Evolutionary conservation across 2,797 vertebrate genomes (phyloP).

Genomic region (Margarornis squamiger): DNA sequence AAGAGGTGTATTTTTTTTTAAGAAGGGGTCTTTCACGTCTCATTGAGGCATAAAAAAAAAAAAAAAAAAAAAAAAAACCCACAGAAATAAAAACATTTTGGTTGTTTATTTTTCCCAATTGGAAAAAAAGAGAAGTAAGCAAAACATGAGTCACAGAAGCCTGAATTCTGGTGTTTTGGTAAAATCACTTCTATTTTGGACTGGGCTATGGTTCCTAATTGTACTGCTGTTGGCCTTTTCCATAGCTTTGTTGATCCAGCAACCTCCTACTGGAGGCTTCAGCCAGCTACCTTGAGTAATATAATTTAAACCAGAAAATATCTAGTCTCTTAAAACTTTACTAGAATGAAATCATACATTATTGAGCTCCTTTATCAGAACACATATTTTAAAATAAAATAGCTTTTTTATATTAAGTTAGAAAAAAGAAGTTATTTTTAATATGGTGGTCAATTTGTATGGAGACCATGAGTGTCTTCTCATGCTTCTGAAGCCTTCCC

Average conservation of each 20-base stretch:
- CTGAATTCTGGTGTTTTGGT: not conserved
- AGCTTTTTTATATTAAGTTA: not conserved
- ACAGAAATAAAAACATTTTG: not conserved
- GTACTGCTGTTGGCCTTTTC: not conserved
- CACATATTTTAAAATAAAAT: not conserved
- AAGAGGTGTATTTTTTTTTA: not conserved
- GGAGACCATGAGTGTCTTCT: not conserved
- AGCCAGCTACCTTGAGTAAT: not conserved
- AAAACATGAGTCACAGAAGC: not conserved
- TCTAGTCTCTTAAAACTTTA: not conserved
- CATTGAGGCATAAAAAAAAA: not conserved
- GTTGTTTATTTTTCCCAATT: not conserved
- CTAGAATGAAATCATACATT: not conserved
- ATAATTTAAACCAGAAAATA: slow-evolving; percentile 1
- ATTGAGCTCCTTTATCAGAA: slow-evolving; percentile 26
- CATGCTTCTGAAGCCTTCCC: not conserved
- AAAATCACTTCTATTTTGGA: not conserved
- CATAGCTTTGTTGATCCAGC: not conserved
- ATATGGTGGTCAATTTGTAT: not conserved
- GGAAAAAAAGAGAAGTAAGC: not conserved
- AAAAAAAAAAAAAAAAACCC: not conserved
- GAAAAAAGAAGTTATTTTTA: not conserved
- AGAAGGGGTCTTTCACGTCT: not conserved
- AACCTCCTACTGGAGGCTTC: not conserved
- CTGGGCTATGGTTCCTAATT: not conserved